Base-by-base conservation (phyloP, 2,888 invertebrate species). In the Lomographa bimaculata region DNA sequence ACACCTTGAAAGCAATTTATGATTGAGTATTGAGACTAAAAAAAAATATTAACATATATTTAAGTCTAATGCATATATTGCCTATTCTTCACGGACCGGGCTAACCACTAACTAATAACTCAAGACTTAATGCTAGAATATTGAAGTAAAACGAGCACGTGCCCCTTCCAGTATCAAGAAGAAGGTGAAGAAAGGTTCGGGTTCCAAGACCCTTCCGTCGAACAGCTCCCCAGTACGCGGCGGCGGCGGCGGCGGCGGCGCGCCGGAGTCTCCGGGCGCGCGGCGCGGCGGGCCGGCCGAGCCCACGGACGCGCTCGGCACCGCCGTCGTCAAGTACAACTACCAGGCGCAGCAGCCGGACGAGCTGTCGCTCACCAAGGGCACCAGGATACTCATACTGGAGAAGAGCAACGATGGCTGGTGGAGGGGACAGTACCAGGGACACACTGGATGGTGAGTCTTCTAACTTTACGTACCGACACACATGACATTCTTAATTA, bases 401-500 rank as follows among this genome's bases (percentile, higher is more conserved):
- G 99, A 99, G 87, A 99, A 99, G 89, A 98, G 98, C 65, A 98
- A 98, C 60, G 99, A 99, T 84, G 98, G 97, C 46, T 99, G 99
- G 99, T 99, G 99, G 99, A 93, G 98, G 68, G 99, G 99, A 30
- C 96, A 96, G 85, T 90, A 86, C 51, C 87, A 91, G 83, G 78
- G 85, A 42, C 89, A 91, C 71, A 73, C 89, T 57, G 80, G 92
- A 60, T 81, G 92, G 92, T 89, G 64, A 70, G 89, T 23, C 17
- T 10, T 14, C n/a, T n/a, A n/a, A n/a, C n/a, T n/a, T n/a, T n/a
- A n/a, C n/a, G n/a, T n/a, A n/a, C n/a, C n/a, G n/a, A n/a, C n/a
- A n/a, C n/a, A n/a, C n/a, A n/a, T n/a, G n/a, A n/a, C n/a, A n/a
- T n/a, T n/a, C n/a, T n/a, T n/a, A n/a, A n/a, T n/a, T n/a, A n/a